These are phyloP conservation scores for Portunus trituberculatus DNA, from an alignment of 1,140 invertebrate species.

Conservation along the genomic window DNA sequence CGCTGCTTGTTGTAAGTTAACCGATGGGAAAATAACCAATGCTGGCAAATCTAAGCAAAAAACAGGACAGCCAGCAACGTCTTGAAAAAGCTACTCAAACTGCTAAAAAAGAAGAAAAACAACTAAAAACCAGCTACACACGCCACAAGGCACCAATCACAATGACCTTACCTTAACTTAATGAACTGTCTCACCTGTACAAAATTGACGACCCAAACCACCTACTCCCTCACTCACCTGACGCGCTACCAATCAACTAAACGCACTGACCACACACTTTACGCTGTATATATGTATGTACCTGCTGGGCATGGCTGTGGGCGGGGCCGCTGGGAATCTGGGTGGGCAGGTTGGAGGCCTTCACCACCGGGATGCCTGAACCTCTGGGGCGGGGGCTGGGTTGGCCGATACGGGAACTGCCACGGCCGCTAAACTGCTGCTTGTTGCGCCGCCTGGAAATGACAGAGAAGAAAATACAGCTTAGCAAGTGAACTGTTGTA, in stretches of 20 bases:
- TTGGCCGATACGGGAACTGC: conserved; percentile 37
- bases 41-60: neutral
- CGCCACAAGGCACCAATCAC: too few relatives aligned
- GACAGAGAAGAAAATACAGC: neutral
- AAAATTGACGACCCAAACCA: too few relatives aligned
- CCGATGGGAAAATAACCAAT: too few relatives aligned
- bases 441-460: conserved; percentile 63
- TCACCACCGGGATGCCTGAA: conserved; percentile 67
- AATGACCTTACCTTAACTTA: too few relatives aligned
- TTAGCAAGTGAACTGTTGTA: neutral
- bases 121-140: too few relatives aligned
- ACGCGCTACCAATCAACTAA: neutral
- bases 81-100: neutral
- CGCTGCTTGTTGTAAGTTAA: too few relatives aligned
- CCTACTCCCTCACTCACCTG: neutral
- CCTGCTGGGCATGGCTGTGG: conserved; percentile 74
- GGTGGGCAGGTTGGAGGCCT: conserved; percentile 71
- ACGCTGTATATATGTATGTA: neutral
- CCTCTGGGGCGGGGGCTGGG: conserved; percentile 36
- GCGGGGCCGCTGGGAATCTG: conserved; percentile 66
- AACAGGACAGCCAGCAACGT: neutral
- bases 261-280: neutral
- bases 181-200: too few relatives aligned
- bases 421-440: conserved; percentile 62
- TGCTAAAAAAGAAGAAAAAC: neutral